Conservation (phyloP, 2,888 invertebrate species). For the Polia nebulosa region DNA sequence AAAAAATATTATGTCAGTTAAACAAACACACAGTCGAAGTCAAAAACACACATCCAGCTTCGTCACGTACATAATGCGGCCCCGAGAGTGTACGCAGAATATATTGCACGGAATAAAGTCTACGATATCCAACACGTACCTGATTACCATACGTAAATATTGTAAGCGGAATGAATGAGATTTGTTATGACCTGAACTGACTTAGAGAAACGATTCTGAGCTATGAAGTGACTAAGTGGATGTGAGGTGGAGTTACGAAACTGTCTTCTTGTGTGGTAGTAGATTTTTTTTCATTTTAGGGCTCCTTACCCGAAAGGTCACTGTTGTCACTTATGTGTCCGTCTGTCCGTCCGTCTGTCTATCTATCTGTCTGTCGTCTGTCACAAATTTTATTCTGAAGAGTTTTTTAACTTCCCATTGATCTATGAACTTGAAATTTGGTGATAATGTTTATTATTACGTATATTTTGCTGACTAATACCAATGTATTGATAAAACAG, state of each 20-base stretch:
- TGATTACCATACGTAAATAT: slow-evolving; percentile 72
- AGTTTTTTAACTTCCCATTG: too few species aligned
- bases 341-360: too few species aligned
- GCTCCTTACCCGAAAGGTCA: too few species aligned
- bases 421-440: too few species aligned
- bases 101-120: slow-evolving; percentile 75
- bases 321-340: too few species aligned
- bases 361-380: too few species aligned
- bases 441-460: too few species aligned
- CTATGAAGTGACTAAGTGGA: background rate
- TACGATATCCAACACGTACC: slow-evolving; percentile 65
- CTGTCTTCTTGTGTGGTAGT: background rate
- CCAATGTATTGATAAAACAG: too few species aligned
- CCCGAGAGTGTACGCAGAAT: slow-evolving; percentile 70
- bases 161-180: slow-evolving; percentile 59
- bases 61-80: slow-evolving; percentile 67
- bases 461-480: too few species aligned
- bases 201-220: slow-evolving; percentile 19
- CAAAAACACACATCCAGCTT: slow-evolving; percentile 12
- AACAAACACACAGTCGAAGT: slow-evolving; percentile 27
- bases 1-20: too few species aligned
- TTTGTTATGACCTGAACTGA: slow-evolving; percentile 29
- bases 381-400: too few species aligned
- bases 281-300: too few species aligned
- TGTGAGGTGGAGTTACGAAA: background rate